Percentiles rank a stretch among this genome's conserved stretches.
Evolutionary conservation across 2,797 vertebrate species (phyloP).

Genomic region (Etheostoma perlongum): DNA sequence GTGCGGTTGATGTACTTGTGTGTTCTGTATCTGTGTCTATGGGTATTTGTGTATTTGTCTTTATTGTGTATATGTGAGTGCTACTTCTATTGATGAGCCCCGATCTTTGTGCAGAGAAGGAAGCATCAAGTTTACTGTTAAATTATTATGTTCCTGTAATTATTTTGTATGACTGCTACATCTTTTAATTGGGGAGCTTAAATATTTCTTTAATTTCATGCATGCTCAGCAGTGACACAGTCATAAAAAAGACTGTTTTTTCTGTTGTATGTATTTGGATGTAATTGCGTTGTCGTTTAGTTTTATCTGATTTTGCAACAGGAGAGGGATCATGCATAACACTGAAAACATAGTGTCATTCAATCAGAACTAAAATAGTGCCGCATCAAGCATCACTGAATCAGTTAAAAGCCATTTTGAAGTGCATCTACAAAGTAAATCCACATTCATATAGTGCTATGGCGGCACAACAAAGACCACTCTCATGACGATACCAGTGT

Average conservation of each 20-base stretch:
- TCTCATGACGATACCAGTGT: constrained; percentile 47
- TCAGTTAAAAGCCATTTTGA: constrained; percentile 4
- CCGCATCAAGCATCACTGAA: constrained; percentile 19
- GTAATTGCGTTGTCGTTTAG: not conserved
- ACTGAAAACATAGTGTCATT: not conserved
- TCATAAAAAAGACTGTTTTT: not conserved
- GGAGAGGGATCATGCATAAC: not conserved
- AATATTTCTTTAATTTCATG: constrained; percentile 18
- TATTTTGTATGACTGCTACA: constrained; percentile 45
- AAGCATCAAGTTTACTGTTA: constrained; percentile 26
- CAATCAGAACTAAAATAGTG: constrained; percentile 6
- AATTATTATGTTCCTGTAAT: constrained; percentile 60
- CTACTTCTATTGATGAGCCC: constrained; percentile 58
- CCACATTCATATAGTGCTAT: constrained; percentile 55
- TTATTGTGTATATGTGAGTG: constrained; percentile 24
- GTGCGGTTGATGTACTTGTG: constrained; percentile 5
- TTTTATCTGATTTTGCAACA: not conserved
- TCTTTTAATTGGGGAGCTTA: constrained; percentile 44
- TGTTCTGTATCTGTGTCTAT: not conserved
- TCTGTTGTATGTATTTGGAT: not conserved
- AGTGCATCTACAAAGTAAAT: constrained; percentile 4
- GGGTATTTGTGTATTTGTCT: constrained; percentile 15
- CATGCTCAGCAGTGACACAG: constrained; percentile 13
- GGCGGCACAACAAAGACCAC: constrained; percentile 46
- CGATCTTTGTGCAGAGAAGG: constrained; percentile 47